Evolutionary conservation across 2,797 vertebrate species (phyloP).

Genomic region (Sebastes jordani): DNA sequence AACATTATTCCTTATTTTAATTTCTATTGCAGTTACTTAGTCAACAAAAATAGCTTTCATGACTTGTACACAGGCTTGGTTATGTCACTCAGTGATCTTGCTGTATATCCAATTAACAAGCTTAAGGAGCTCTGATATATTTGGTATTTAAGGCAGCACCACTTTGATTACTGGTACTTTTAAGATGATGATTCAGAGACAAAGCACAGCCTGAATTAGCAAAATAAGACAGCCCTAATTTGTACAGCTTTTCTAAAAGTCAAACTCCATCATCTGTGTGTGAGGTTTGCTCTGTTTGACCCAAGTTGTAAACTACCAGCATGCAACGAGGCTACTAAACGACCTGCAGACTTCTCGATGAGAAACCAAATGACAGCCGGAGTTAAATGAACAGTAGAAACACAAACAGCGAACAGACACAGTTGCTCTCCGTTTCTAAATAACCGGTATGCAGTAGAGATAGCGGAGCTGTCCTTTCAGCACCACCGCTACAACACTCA

Average conservation of each 20-base stretch:
- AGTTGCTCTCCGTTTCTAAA: neutral
- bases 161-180: neutral
- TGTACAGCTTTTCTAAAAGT: no score
- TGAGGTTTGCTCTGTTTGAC: neutral
- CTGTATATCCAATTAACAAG: conserved; percentile 5
- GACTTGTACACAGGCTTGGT: neutral
- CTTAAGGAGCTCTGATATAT: conserved; percentile 16
- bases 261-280: no score
- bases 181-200: neutral
- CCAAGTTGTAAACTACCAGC: conserved; percentile 8
- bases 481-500: conserved; percentile 23
- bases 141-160: conserved; percentile 8
- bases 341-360: neutral
- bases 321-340: neutral
- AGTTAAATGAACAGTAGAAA: neutral
- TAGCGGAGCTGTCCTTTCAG: conserved; percentile 74
- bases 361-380: neutral
- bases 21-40: neutral
- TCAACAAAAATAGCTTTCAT: neutral
- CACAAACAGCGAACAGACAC: neutral
- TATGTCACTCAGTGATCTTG: neutral
- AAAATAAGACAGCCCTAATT: neutral
- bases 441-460: neutral
- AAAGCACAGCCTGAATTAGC: neutral
- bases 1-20: neutral